Conservation (phyloP, 2,797 vertebrate species). For the Molossus molossus region DNA sequence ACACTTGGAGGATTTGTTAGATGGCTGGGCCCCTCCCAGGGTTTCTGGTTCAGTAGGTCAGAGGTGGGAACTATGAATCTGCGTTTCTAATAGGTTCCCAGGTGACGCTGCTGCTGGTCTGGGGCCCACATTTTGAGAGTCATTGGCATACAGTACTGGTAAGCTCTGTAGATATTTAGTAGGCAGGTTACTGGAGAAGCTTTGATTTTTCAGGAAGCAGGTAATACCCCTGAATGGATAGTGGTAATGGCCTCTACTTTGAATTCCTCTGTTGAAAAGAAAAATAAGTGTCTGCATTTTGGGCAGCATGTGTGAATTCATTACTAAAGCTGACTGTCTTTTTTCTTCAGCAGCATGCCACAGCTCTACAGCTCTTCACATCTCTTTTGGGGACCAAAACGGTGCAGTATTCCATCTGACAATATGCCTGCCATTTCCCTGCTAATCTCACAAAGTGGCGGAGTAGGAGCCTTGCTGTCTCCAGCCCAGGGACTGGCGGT, state of each 20-base stretch:
- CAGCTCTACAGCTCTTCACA: conserved; percentile 45
- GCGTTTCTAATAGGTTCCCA: background rate
- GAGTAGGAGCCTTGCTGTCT: conserved; percentile 22
- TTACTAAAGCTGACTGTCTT: background rate
- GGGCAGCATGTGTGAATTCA: background rate
- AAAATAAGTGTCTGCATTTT: conserved; percentile 45
- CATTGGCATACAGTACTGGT: background rate
- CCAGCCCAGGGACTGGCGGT: background rate
- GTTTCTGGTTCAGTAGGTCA: background rate
- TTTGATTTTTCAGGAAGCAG: conserved; percentile 40
- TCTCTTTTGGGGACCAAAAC: conserved; percentile 50
- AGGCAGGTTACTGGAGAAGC: background rate
- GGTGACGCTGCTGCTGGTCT: background rate
- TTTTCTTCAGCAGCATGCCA: conserved; percentile 28
- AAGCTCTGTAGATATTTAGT: background rate
- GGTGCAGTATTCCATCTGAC: conserved; percentile 19
- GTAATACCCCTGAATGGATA: background rate
- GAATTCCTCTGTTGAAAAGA: conserved; percentile 56
- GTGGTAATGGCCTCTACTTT: background rate
- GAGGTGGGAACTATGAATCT: background rate
- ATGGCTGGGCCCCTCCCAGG: background rate
- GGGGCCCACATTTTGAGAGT: background rate
- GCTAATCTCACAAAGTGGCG: conserved; percentile 57
- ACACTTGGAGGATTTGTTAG: background rate
- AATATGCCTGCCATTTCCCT: conserved; percentile 34